A percentile compares a stretch with the other conserved stretches of the same genome.
phyloP scores from a whole-genome alignment of 2,113 vertebrate genomes.

The Cololabis saira region DNA sequence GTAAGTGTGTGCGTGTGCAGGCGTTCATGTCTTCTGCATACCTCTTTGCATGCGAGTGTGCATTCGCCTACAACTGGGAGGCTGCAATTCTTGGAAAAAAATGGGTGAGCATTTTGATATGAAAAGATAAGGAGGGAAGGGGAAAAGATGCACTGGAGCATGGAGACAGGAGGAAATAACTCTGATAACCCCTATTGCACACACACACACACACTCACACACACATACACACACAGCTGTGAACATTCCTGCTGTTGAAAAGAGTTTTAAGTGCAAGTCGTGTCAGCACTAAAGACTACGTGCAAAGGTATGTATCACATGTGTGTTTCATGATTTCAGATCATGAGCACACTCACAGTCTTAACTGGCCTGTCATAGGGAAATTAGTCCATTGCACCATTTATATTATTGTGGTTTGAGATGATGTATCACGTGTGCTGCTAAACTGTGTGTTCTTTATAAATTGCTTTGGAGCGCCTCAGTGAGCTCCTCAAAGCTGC shows the following conservation, averaged over 20 bases:
- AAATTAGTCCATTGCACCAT: conserved; percentile 52
- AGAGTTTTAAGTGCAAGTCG: conserved; percentile 53
- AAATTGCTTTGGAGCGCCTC: conserved; percentile 36
- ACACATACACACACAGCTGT: conserved; percentile 46
- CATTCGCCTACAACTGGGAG: conserved; percentile 33
- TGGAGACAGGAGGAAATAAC: conserved; percentile 50
- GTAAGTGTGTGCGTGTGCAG: conserved; percentile 33
- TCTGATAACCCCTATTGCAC: conserved; percentile 11
- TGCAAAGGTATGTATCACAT: conserved; percentile 59
- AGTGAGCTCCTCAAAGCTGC: conserved; percentile 25
- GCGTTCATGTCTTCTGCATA: conserved; percentile 39
- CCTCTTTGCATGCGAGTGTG: conserved; percentile 28
- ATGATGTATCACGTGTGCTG: conserved; percentile 46
- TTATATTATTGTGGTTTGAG: conserved; percentile 56
- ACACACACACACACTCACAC: conserved; percentile 31
- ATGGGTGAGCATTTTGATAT: conserved; percentile 49
- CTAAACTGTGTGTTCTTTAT: conserved; percentile 39
- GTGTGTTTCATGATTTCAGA: conserved; percentile 65
- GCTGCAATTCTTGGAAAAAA: conserved; percentile 42
- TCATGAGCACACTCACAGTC: conserved; percentile 48
- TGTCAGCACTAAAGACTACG: conserved; percentile 48
- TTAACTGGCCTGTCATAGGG: conserved; percentile 39
- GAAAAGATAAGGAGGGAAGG: conserved; percentile 51
- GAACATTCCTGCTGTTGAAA: conserved; percentile 62
- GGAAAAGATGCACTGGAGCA: conserved; percentile 32